Evolutionary conservation across 2,888 invertebrate genomes (phyloP).

Genomic region (Danaus chrysippus): DNA sequence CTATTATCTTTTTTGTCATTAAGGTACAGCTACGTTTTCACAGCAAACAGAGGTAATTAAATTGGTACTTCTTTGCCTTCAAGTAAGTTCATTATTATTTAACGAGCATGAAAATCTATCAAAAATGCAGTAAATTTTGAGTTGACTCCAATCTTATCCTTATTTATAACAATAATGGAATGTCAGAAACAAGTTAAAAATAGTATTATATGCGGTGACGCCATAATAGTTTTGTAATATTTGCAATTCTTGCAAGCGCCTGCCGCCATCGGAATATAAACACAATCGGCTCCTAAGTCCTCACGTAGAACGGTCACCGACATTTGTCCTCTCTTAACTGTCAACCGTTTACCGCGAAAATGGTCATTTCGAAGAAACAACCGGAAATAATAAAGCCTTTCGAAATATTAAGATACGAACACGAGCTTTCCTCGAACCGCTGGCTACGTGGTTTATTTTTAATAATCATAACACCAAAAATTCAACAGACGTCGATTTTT

Average conservation of each 20-base stretch:
- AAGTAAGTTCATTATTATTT: too few species aligned
- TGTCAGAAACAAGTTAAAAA: too few species aligned
- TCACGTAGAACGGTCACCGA: conserved; percentile 72
- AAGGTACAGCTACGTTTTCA: too few species aligned
- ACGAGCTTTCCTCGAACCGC: background rate
- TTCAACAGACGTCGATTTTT: too few species aligned
- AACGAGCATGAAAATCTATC: too few species aligned
- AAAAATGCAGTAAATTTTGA: too few species aligned
- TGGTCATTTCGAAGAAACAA: conserved; percentile 68
- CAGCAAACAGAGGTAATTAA: too few species aligned
- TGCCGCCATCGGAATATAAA: conserved; percentile 68
- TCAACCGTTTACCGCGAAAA: conserved; percentile 54
- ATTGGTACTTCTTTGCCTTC: too few species aligned
- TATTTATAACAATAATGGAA: too few species aligned
- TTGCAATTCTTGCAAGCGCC: conserved; percentile 63
- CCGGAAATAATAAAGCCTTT: conserved; percentile 56
- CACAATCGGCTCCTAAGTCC: conserved; percentile 46
- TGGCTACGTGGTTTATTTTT: background rate
- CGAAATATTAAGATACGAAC: conserved; percentile 34
- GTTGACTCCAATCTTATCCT: too few species aligned
- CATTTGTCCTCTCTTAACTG: conserved; percentile 42
- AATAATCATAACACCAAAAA: too few species aligned
- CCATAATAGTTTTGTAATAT: conserved; percentile 60
- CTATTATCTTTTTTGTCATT: too few species aligned
- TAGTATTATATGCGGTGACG: conserved; percentile 42